Evolutionary conservation across 2,113 vertebrate genomes (phyloP).

Genomic region (Nothocercus nigrocapillus): DNA sequence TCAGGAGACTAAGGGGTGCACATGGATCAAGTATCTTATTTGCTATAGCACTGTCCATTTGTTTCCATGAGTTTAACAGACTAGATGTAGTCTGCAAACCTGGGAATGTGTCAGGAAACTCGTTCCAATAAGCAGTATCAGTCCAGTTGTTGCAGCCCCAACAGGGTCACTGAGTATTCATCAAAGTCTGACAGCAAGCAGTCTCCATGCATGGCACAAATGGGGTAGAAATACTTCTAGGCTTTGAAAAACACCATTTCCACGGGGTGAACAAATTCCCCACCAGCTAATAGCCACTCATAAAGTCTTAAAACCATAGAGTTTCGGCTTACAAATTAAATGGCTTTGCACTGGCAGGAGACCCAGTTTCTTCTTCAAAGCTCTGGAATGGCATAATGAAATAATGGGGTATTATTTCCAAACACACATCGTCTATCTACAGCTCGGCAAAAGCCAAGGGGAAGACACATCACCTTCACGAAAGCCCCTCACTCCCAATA

Average conservation of each 20-base stretch:
- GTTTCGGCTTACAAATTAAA: neutral
- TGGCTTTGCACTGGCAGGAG: neutral
- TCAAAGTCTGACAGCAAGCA: neutral
- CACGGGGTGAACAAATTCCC: neutral
- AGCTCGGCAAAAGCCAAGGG: neutral
- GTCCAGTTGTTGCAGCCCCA: neutral
- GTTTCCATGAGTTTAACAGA: neutral
- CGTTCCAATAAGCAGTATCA: neutral
- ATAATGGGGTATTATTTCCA: neutral
- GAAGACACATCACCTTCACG: neutral
- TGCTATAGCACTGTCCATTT: neutral
- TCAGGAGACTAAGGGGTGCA: neutral
- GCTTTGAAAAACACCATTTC: constrained; percentile 12
- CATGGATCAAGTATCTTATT: neutral
- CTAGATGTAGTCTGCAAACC: neutral
- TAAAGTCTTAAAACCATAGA: neutral
- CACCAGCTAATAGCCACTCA: neutral
- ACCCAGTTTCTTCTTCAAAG: constrained; percentile 13
- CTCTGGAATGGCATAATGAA: neutral
- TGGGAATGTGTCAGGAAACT: constrained; percentile 9
- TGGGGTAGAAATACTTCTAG: neutral
- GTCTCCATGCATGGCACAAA: neutral
- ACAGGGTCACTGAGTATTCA: neutral
- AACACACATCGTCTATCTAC: constrained; percentile 1
- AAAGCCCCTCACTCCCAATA: neutral